These are phyloP conservation scores for Lampris incognitus DNA, from an alignment of 2,113 vertebrate species.

Conservation along the genomic window DNA sequence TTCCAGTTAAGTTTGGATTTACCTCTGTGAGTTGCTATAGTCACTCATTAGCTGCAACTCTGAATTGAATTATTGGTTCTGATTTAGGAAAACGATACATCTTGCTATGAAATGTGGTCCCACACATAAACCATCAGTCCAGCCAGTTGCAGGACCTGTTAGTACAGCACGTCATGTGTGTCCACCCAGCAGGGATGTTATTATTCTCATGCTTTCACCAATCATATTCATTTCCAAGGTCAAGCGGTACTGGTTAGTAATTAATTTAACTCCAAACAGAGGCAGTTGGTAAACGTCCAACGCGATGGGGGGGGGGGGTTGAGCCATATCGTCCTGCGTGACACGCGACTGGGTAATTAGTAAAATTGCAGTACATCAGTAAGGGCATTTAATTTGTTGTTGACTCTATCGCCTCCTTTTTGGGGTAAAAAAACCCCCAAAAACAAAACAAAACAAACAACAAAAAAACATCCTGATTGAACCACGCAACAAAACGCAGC, in stretches of 20 bases:
- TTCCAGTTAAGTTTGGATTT: too few relatives aligned
- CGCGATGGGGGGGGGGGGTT: neutral
- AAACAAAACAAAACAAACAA: neutral
- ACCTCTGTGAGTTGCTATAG: neutral
- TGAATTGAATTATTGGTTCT: slow-evolving; percentile 25
- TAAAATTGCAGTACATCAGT: too few relatives aligned
- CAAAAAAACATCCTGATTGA: neutral
- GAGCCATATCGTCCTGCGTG: too few relatives aligned
- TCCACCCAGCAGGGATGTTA: neutral
- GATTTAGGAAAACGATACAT: too few relatives aligned
- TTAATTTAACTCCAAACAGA: slow-evolving; percentile 29
- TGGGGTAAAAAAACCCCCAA: too few relatives aligned
- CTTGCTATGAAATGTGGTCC: too few relatives aligned
- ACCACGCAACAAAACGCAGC: neutral
- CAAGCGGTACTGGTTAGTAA: slow-evolving; percentile 37
- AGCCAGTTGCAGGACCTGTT: too few relatives aligned
- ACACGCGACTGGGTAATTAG: too few relatives aligned
- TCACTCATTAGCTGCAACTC: slow-evolving; percentile 44
- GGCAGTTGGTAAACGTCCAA: slow-evolving; percentile 25
- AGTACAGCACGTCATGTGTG: slow-evolving; percentile 17
- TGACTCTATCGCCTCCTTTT: too few relatives aligned
- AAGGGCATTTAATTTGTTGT: too few relatives aligned
- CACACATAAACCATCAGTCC: too few relatives aligned
- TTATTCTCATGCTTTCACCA: neutral
- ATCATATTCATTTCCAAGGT: slow-evolving; percentile 66